phyloP scores from a whole-genome alignment of 2,888 invertebrate genomes.

The Margaritifera margaritifera region DNA sequence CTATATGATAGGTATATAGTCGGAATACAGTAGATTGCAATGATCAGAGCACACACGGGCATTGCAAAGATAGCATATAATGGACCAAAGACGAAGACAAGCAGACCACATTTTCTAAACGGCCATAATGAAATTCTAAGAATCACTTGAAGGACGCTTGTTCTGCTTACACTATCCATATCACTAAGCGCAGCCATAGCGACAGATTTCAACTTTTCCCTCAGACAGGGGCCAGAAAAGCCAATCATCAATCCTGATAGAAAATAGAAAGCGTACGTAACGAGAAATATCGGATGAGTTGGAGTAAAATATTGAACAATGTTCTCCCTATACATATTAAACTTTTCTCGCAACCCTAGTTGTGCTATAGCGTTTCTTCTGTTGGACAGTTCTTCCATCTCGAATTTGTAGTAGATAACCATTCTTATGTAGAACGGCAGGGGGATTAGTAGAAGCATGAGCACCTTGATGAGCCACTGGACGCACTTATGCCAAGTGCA shows the following conservation, averaged over 20 bases:
- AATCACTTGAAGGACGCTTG: conserved; percentile 61
- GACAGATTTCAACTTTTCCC: conserved; percentile 59
- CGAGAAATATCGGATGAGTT: conserved; percentile 62
- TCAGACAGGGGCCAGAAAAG: conserved; percentile 46
- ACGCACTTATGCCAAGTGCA: conserved; percentile 60
- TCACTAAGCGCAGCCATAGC: conserved; percentile 61
- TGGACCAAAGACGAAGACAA: conserved; percentile 60
- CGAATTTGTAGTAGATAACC: conserved; percentile 65
- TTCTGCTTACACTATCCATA: conserved; percentile 62
- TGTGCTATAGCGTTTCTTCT: conserved; percentile 40
- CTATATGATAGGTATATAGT: conserved; percentile 64
- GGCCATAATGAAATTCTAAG: conserved; percentile 65
- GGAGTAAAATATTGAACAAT: conserved; percentile 66
- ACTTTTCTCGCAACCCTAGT: conserved; percentile 43
- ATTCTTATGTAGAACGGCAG: conserved; percentile 65
- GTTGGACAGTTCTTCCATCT: conserved; percentile 57
- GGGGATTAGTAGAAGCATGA: conserved; percentile 62
- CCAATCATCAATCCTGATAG: conserved; percentile 57
- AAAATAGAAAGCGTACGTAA: conserved; percentile 63
- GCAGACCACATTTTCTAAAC: conserved; percentile 63
- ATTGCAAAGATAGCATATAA: conserved; percentile 55
- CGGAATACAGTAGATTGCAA: conserved; percentile 64
- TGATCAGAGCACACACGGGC: conserved; percentile 55
- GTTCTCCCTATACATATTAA: conserved; percentile 60
- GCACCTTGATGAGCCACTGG: conserved; percentile 51